Conservation (phyloP, 2,113 vertebrate genomes). For the Megaceryle torquata region DNA sequence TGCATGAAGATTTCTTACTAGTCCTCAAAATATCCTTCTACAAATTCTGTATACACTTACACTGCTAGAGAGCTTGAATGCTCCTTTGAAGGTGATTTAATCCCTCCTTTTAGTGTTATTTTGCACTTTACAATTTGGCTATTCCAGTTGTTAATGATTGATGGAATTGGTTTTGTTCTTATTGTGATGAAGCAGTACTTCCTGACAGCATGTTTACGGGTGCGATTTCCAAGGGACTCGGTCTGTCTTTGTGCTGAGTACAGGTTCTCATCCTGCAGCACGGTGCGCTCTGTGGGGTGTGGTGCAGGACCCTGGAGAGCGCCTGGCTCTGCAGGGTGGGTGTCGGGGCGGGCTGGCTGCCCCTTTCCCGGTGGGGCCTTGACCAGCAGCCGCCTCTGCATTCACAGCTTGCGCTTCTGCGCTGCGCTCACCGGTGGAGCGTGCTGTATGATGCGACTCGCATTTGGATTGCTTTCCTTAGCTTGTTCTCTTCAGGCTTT, state of each 20-base stretch:
- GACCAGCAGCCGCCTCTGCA: too few species aligned
- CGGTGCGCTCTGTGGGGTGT: rapidly evolving
- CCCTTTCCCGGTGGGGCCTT: rapidly evolving
- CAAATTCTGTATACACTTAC: not conserved
- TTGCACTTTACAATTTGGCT: not conserved
- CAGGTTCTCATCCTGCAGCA: rapidly evolving
- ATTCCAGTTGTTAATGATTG: not conserved
- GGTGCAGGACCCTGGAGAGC: slow-evolving; percentile 18
- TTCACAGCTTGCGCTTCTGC: too few species aligned
- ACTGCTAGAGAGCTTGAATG: not conserved
- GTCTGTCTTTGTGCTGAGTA: rapidly evolving
- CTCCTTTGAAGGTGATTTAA: not conserved
- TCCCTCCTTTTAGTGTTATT: not conserved
- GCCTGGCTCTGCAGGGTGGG: not conserved
- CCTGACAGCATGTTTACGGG: rapidly evolving
- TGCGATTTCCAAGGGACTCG: rapidly evolving
- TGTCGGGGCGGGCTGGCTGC: too few species aligned
- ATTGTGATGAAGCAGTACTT: not conserved
- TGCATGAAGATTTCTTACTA: not conserved
- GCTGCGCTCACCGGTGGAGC: rapidly evolving
- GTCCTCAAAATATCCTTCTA: not conserved
- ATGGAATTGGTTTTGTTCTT: not conserved
- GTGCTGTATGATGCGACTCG: rapidly evolving
- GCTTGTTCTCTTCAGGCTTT: rapidly evolving
- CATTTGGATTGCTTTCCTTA: rapidly evolving